These are phyloP conservation scores for Oreotragus oreotragus DNA, from an alignment of 2,113 vertebrate species.

Conservation along the genomic window DNA sequence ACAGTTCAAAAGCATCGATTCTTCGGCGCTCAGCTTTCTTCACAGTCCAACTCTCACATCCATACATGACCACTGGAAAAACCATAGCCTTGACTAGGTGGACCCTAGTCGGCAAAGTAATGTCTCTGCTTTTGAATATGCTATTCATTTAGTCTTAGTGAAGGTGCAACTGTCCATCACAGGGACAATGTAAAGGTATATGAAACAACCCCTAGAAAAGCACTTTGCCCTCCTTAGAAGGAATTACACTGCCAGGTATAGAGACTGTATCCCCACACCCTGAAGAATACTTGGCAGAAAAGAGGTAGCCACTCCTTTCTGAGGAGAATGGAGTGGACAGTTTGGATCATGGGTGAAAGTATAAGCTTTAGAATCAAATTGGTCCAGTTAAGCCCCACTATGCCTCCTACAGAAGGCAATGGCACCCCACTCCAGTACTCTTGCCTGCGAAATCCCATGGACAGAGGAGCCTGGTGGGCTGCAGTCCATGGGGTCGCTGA, in stretches of 20 bases:
- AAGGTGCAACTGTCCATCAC: background rate
- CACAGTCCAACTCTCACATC: too few relatives aligned
- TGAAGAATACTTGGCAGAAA: background rate
- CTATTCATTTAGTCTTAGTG: background rate
- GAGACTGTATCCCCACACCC: accelerated
- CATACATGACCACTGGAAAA: too few relatives aligned
- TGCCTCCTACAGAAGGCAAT: background rate
- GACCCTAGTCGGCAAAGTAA: too few relatives aligned
- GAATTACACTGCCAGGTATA: background rate
- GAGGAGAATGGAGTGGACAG: background rate
- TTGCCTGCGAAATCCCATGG: background rate
- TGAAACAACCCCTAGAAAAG: background rate
- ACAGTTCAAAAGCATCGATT: too few relatives aligned
- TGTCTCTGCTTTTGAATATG: too few relatives aligned
- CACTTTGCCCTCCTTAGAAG: background rate
- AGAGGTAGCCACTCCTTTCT: background rate
- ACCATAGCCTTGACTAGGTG: too few relatives aligned
- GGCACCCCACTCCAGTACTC: background rate
- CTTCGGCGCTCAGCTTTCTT: too few relatives aligned
- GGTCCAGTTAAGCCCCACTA: background rate
- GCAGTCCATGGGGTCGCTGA: too few relatives aligned
- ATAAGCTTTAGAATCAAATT: background rate
- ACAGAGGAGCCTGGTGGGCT: accelerated
- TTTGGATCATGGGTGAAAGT: background rate
- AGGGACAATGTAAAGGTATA: background rate